phyloP scores from a whole-genome alignment of 2,888 invertebrate genomes.

The Slavum lentiscoides region DNA sequence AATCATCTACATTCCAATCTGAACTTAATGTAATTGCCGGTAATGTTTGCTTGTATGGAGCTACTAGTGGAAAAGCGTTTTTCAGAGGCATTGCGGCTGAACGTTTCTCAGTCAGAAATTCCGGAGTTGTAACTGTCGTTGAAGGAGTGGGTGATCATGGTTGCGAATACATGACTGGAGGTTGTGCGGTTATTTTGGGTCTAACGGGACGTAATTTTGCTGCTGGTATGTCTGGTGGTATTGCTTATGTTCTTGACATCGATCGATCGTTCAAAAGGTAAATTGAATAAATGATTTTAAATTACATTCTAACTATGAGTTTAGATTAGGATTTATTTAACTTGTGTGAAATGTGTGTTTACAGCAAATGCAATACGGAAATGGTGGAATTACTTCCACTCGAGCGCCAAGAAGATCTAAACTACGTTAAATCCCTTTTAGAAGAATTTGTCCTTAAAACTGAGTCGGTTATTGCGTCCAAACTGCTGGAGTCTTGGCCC shows the following conservation, averaged over 20 bases:
- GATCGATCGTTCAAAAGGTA: constrained; percentile 77
- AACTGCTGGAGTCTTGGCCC: constrained; percentile 80
- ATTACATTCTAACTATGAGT: not conserved
- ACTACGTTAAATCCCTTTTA: constrained; percentile 74
- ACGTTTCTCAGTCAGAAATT: constrained; percentile 97
- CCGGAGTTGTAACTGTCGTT: constrained; percentile 91
- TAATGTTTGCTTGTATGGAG: constrained; percentile 97
- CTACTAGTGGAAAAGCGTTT: constrained; percentile 90
- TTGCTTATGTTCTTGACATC: constrained; percentile 92
- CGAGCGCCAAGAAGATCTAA: constrained; percentile 76
- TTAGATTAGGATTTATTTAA: not conserved
- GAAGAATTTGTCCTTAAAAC: constrained; percentile 86
- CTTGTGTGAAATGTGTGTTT: constrained; percentile 51
- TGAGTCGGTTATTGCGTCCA: constrained; percentile 80
- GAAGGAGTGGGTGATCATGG: constrained; percentile 99
- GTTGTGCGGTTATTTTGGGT: constrained; percentile 86
- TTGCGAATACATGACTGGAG: constrained; percentile 99
- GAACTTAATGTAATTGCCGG: constrained; percentile 96
- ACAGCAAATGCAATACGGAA: constrained; percentile 87
- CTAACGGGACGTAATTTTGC: constrained; percentile 97
- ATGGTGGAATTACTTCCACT: constrained; percentile 89
- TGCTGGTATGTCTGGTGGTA: constrained; percentile 94
- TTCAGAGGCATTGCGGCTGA: constrained; percentile 97
- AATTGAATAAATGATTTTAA: constrained; percentile 9
- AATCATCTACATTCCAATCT: constrained; percentile 71